Percentiles rank a stretch among this genome's conserved stretches.
phyloP scores from a whole-genome alignment of 2,888 invertebrate species.

The Cistogaster globosa region DNA sequence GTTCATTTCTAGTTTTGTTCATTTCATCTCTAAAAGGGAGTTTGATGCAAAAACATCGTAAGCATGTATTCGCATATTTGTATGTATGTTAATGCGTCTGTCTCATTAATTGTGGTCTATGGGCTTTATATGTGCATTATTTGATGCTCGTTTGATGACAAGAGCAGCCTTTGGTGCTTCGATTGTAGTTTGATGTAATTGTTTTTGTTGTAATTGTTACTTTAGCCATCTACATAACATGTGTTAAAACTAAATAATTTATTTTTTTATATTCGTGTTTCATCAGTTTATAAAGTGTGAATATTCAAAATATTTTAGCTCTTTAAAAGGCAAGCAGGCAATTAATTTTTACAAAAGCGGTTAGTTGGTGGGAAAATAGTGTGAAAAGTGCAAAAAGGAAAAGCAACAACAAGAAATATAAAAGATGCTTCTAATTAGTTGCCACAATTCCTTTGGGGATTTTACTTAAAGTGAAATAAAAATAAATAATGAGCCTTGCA shows the following conservation, averaged over 20 bases:
- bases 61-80: background rate
- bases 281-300: slow-evolving; percentile 72
- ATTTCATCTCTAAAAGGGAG: slow-evolving; percentile 70
- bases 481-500: slow-evolving; percentile 51
- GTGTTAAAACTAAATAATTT: slow-evolving; percentile 18
- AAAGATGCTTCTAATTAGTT: slow-evolving; percentile 66
- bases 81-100: slow-evolving; percentile 1
- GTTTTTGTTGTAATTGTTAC: slow-evolving; percentile 24
- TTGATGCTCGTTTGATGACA: slow-evolving; percentile 42
- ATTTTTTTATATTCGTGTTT: slow-evolving; percentile 69
- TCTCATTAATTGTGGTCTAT: slow-evolving; percentile 33
- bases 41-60: slow-evolving; percentile 57
- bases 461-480: background rate
- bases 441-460: slow-evolving; percentile 56
- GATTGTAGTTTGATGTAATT: background rate
- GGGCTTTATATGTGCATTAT: slow-evolving; percentile 35
- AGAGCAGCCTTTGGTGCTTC: slow-evolving; percentile 58
- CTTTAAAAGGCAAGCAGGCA: slow-evolving; percentile 69
- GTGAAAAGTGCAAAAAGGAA: slow-evolving; percentile 19
- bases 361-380: slow-evolving; percentile 68
- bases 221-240: slow-evolving; percentile 32
- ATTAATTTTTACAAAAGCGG: slow-evolving; percentile 72
- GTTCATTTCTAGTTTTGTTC: slow-evolving; percentile 60
- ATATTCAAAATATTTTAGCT: slow-evolving; percentile 70
- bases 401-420: slow-evolving; percentile 25